A percentile compares a stretch with the other conserved stretches of the same genome.
Conservation (phyloP, 2,797 vertebrate species). For the Knipowitschia caucasica region DNA sequence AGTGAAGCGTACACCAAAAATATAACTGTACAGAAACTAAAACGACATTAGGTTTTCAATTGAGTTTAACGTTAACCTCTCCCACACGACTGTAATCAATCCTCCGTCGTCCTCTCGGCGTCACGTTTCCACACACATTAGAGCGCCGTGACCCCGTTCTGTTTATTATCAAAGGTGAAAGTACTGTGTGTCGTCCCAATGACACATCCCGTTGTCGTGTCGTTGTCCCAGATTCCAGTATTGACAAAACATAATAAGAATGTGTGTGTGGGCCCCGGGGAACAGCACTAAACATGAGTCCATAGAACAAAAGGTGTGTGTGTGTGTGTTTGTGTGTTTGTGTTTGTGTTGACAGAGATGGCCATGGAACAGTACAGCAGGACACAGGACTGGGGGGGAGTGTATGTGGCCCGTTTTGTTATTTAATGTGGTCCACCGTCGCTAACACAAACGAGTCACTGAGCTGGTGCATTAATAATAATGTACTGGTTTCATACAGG, state of each 20-base stretch:
- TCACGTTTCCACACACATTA: neutral
- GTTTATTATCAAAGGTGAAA: neutral
- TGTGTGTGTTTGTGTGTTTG: too few species aligned
- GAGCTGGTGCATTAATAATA: too few species aligned
- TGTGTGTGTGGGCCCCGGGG: neutral
- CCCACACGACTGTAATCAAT: too few species aligned
- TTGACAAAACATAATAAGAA: slow-evolving; percentile 6
- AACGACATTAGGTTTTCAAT: too few species aligned
- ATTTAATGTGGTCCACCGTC: too few species aligned
- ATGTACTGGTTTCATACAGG: too few species aligned
- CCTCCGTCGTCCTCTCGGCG: neutral
- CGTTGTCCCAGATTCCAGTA: neutral
- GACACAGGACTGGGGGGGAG: too few species aligned
- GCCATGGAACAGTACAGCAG: neutral
- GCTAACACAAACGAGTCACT: too few species aligned
- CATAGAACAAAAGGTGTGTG: neutral
- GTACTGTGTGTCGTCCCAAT: neutral
- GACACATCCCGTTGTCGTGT: neutral
- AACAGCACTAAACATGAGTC: neutral
- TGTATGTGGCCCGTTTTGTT: too few species aligned
- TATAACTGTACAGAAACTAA: too few species aligned
- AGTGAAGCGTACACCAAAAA: too few species aligned
- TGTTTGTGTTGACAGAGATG: slow-evolving; percentile 3
- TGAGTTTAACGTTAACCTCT: too few species aligned
- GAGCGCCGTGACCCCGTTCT: neutral